Conservation (phyloP, 2,888 invertebrate genomes). For the Lagria hirta region DNA sequence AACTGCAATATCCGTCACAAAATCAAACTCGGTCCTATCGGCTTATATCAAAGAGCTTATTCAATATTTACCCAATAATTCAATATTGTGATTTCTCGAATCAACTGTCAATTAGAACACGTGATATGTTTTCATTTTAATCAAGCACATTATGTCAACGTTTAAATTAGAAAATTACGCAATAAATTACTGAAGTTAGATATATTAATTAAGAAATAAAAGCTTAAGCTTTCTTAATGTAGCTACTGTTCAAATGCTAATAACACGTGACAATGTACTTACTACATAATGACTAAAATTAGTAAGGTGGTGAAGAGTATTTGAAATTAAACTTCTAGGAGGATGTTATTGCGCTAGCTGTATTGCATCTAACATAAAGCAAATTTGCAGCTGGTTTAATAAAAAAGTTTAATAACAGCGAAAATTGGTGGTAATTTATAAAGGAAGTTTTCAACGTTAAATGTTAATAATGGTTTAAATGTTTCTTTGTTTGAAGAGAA, state of each 20-base stretch:
- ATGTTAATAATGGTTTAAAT: slow-evolving; percentile 10
- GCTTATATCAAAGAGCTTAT: slow-evolving; percentile 8
- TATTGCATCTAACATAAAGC: slow-evolving; percentile 5
- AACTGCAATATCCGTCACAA: no score
- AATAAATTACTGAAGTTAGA: no score
- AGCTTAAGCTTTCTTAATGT: slow-evolving; percentile 8
- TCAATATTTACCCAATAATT: slow-evolving; percentile 14
- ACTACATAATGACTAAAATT: slow-evolving; percentile 12
- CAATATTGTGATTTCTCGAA: slow-evolving; percentile 11
- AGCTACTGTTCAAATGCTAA: slow-evolving; percentile 13
- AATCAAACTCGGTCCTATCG: no score
- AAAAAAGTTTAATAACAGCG: slow-evolving; percentile 18
- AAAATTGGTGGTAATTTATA: slow-evolving; percentile 13
- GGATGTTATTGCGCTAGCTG: slow-evolving; percentile 7
- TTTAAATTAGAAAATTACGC: no score
- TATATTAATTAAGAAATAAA: no score
- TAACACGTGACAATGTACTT: slow-evolving; percentile 17
- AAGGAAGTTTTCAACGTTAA: no score
- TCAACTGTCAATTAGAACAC: slow-evolving; percentile 14
- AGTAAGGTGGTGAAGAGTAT: slow-evolving; percentile 5
- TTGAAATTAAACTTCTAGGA: slow-evolving; percentile 19
- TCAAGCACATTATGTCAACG: no score
- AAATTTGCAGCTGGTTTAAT: slow-evolving; percentile 14
- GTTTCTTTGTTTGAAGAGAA: slow-evolving; percentile 7
- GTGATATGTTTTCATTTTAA: no score